These are phyloP conservation scores for Cnemophilus loriae DNA, from an alignment of 2,113 vertebrate species.

Conservation along the genomic window DNA sequence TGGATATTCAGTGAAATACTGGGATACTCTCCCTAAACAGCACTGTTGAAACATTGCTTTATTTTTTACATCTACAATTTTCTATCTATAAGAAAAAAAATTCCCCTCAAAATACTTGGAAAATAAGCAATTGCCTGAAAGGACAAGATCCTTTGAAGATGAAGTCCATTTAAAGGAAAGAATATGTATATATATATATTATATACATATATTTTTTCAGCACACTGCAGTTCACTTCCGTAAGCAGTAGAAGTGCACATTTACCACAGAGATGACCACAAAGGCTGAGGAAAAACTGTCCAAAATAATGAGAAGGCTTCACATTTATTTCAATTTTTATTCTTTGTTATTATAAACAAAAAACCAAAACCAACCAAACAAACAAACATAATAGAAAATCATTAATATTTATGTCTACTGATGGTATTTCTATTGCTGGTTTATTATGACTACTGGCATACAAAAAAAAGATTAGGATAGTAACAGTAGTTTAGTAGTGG, in stretches of 20 bases:
- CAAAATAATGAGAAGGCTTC: neutral
- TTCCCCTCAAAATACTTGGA: neutral
- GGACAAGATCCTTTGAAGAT: neutral
- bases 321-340: neutral
- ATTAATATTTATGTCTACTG: neutral
- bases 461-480: neutral
- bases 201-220: neutral
- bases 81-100: neutral
- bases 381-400: neutral
- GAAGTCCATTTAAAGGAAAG: neutral
- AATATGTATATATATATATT: rapidly evolving
- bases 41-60: neutral
- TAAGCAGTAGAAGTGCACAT: neutral
- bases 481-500: neutral
- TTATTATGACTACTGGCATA: neutral
- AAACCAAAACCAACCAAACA: neutral
- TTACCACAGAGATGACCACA: neutral
- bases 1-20: neutral
- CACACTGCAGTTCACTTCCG: neutral
- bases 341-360: neutral
- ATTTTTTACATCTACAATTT: neutral
- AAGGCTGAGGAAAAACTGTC: neutral
- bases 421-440: neutral
- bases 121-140: neutral
- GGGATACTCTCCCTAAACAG: neutral